phyloP scores from a whole-genome alignment of 1,140 invertebrate genomes.

The Lasioglossum albipes region DNA sequence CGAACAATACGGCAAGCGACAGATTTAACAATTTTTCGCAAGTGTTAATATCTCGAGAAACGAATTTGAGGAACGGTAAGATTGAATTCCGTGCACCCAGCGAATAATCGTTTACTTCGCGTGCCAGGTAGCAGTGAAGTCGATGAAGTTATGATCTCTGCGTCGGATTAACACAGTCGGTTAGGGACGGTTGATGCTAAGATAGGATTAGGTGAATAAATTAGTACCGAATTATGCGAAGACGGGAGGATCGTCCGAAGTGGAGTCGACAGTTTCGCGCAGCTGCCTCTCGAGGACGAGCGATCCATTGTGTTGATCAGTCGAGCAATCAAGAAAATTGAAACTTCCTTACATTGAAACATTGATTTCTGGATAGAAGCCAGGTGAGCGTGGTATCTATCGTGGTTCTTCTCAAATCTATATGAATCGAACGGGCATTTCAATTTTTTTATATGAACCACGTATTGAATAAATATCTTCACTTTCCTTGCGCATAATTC shows the following conservation, averaged over 20 bases:
- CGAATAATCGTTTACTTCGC: slow-evolving; percentile 1
- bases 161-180: neutral
- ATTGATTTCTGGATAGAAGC: neutral
- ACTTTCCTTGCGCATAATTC: too few species aligned
- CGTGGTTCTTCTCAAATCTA: too few species aligned
- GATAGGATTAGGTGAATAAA: slow-evolving; percentile 39
- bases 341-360: slow-evolving; percentile 27
- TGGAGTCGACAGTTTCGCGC: slow-evolving; percentile 27
- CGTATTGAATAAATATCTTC: too few species aligned
- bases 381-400: too few species aligned
- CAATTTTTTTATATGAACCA: too few species aligned
- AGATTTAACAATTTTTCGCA: too few species aligned
- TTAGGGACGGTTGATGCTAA: neutral
- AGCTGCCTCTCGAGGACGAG: slow-evolving; percentile 20
- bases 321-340: slow-evolving; percentile 48
- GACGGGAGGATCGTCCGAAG: slow-evolving; percentile 3
- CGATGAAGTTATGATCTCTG: neutral
- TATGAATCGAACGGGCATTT: too few species aligned
- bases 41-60: neutral
- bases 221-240: slow-evolving; percentile 42
- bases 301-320: slow-evolving; percentile 31
- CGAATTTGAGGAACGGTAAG: too few species aligned
- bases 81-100: too few species aligned
- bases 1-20: too few species aligned
- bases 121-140: neutral